phyloP scores from a whole-genome alignment of 2,113 vertebrate species.

The Hemiscyllium ocellatum region DNA sequence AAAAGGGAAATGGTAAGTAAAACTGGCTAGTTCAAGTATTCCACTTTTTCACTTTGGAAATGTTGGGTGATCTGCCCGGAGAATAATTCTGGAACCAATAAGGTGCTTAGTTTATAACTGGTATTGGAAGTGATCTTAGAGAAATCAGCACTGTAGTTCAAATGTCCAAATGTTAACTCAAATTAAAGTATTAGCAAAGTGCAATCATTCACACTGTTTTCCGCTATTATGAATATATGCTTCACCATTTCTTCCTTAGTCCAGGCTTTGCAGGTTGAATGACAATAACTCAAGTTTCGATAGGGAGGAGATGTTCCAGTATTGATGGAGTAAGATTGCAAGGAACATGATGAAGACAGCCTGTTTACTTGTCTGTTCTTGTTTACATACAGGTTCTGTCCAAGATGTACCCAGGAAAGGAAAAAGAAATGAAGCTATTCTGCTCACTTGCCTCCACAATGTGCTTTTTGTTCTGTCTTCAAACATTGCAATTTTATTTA shows the following conservation, averaged over 20 bases:
- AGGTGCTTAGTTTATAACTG: neutral
- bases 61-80: neutral
- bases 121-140: neutral
- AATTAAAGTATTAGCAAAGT: neutral
- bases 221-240: neutral
- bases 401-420: constrained; percentile 85
- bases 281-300: neutral
- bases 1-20: constrained; percentile 95
- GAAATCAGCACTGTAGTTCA: neutral
- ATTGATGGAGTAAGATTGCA: neutral
- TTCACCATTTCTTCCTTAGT: neutral
- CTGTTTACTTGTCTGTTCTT: constrained; percentile 12
- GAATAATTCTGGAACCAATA: neutral
- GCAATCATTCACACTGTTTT: neutral
- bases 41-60: neutral
- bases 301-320: neutral
- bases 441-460: neutral
- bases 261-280: neutral
- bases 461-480: constrained; percentile 10
- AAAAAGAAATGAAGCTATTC: constrained; percentile 75
- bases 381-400: constrained; percentile 76
- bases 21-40: neutral
- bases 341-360: neutral
- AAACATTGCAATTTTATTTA: constrained; percentile 3
- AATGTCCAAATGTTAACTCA: neutral